Base-by-base conservation (phyloP, 2,888 invertebrate genomes). In the Drosophila barbarae region DNA sequence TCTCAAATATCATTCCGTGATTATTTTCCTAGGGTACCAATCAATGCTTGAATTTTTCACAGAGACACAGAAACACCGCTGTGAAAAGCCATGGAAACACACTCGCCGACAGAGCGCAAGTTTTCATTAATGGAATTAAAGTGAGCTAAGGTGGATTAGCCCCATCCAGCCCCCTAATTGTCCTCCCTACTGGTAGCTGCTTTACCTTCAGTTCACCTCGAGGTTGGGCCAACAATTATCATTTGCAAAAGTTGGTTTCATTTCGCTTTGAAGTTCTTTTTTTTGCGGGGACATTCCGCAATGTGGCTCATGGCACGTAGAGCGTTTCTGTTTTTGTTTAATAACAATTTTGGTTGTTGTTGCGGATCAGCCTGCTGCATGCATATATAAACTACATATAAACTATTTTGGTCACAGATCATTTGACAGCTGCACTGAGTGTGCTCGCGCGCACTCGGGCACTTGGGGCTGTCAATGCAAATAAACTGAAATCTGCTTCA, bases 361-460 rank as follows among this genome's bases (percentile, higher is more conserved):
- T 53, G 47, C 51, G 67, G 49, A 52, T 30, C 50, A 50, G 28
- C 23, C 35, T 42, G 28, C 32, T 26, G 60, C 52, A 38, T 50
- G 38, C 12, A 18, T 21, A 39, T n/a, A 18, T 26, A 57, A 54
- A 64, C 52, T 12, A 18, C 26, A 42, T n/a, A 21, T 28, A 59
- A 55, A 65, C 52, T 58, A 58, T 56, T 75, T 60, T 53, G 64
- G 49, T 58, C 72, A 69, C 57, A 68, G 54, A 69, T 53, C 68
- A 63, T 71, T 61, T 77, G 79, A 84, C 83, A 82, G 80, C 72
- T 82, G 74, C 83, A 76, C 64, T 74, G 84, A 76, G 71, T 35
- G 49, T 41, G 46, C 18, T 61, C 32, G 53, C 59, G 46, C 26
- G n/a, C 60, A 38, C 52, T 38, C 46, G 2, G 32, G 1, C 32